These are phyloP conservation scores for Petromus typicus DNA, from an alignment of 2,113 vertebrate species.

Conservation along the genomic window DNA sequence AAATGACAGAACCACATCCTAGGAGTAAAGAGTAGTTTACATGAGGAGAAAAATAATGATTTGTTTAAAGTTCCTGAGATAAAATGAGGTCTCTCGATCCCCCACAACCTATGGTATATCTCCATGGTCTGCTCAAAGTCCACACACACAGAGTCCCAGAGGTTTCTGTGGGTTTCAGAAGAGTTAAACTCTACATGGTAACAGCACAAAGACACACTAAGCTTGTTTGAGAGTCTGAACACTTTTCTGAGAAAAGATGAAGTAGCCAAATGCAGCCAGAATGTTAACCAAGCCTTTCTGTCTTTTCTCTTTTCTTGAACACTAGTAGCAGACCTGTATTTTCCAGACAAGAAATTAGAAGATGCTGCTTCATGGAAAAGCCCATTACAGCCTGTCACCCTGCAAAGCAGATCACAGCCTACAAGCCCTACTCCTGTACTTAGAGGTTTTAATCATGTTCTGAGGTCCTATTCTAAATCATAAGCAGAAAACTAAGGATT, in stretches of 20 bases:
- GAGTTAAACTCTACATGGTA: not conserved
- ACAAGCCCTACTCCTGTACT: not conserved
- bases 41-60: not conserved
- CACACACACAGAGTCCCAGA: not conserved
- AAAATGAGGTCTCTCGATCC: not conserved
- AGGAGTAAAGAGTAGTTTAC: not conserved
- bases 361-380: not conserved
- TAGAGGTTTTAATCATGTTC: not conserved
- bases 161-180: not conserved
- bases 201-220: not conserved
- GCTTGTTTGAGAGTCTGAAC: not conserved
- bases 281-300: not conserved
- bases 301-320: not conserved
- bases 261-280: not conserved
- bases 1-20: not conserved
- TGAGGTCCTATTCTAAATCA: not conserved
- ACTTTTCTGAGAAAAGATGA: not conserved
- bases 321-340: not conserved
- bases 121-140: not conserved
- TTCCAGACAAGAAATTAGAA: not conserved
- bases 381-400: not conserved
- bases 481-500: not conserved
- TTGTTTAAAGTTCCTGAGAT: conserved; percentile 18
- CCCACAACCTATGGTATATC: not conserved
- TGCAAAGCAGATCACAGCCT: not conserved